Evolutionary conservation across 2,888 invertebrate genomes (phyloP), one percentile per base, ranked within the genome.

Genomic region (Trachelus tabidus): DNA sequence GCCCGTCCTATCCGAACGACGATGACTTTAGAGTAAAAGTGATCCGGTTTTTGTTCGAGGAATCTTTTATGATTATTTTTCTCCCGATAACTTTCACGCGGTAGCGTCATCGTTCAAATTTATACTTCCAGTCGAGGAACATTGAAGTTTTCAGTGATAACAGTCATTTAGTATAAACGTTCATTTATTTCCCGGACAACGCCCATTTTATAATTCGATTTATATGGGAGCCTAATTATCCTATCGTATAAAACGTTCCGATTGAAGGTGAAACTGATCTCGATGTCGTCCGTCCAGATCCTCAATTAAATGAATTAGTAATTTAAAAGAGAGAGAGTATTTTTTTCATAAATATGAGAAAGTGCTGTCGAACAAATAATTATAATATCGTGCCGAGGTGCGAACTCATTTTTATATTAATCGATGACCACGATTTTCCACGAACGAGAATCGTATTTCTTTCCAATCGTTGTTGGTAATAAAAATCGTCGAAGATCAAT

Each of bases 1-100:
- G 82, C 79, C 75, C 77, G 76, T 76, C 81, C 82, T 78, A 79
- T 78, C 68, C 35, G 33, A 56, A 35, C n/a, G 56, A 31, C 40
- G 71, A 71, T 34, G 85, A 82, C 85, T 85, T 87, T 86, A 83
- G 77, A 89, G 89, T 89, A 90, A 90, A 89, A 90, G 89, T 88
- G 85, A 88, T 88, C 86, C 82, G 82, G 77, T 84, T 84, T 79
- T 81, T 79, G 73, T 76, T 31, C 73, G 56, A 68, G 34, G 30
- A 71, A 78, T 76, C 68, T 34, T 73, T 78, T 76, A 73, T 68
- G 75, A 75, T 40, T 77, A 75, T 75, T 35, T 40, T 12, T 40
- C n/a, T n/a, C 30, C n/a, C 12, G 34, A 35, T 56, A n/a, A 23
- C 68, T 76, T 68, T 76, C 34, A 4, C 40, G 76, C 71, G 75